Evolutionary conservation across 2,888 invertebrate species (phyloP).

Genomic region (Cheilosia scutellata): DNA sequence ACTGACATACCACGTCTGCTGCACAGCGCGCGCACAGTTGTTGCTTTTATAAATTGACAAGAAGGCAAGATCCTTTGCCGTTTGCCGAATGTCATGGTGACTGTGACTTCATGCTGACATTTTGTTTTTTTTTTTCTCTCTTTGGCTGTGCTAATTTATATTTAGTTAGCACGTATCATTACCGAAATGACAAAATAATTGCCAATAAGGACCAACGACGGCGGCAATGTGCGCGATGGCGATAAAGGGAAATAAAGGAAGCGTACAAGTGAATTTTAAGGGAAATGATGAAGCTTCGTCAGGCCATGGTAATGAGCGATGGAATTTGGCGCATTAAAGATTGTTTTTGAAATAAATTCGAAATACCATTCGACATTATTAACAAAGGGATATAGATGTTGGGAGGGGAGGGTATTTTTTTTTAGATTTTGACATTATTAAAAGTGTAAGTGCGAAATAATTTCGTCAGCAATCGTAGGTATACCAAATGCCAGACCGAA

Average conservation of each 20-base stretch:
- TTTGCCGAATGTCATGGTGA: constrained; percentile 67
- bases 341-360: too few relatives aligned
- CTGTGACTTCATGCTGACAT: constrained; percentile 57
- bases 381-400: too few relatives aligned
- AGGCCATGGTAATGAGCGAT: not conserved
- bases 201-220: constrained; percentile 62
- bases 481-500: too few relatives aligned
- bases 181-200: constrained; percentile 75
- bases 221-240: constrained; percentile 11
- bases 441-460: too few relatives aligned
- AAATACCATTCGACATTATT: too few relatives aligned
- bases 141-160: constrained; percentile 67
- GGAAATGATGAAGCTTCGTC: constrained; percentile 23
- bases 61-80: constrained; percentile 20
- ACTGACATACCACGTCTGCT: not conserved
- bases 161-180: constrained; percentile 76
- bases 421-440: too few relatives aligned
- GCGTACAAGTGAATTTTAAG: not conserved
- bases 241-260: not conserved
- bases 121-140: constrained; percentile 9
- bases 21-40: not conserved
- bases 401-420: too few relatives aligned
- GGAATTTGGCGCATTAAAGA: not conserved
- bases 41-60: constrained; percentile 10
- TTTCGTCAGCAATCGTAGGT: too few relatives aligned